Evolutionary conservation across 2,888 invertebrate genomes (phyloP).

Genomic region (Drosophila paracracens): DNA sequence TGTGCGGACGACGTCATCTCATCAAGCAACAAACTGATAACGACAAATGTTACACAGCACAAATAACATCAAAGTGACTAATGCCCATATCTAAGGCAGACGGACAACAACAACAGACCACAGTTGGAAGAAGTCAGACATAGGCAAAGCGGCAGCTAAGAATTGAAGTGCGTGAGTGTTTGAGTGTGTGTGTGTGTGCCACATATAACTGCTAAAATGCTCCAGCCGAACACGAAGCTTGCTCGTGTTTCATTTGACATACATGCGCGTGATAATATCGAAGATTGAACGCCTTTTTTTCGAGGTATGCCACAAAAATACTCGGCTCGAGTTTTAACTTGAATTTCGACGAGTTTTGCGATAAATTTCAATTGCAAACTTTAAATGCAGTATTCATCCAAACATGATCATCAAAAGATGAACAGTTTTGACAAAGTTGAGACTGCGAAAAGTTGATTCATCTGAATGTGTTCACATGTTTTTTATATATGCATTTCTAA

Average conservation of each 20-base stretch:
- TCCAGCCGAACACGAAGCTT: neutral
- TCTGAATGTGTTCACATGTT: neutral
- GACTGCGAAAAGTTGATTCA: neutral
- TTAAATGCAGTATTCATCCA: neutral
- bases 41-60: slow-evolving; percentile 15
- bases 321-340: neutral
- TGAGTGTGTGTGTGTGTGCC: neutral
- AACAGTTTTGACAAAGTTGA: neutral
- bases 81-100: slow-evolving; percentile 34
- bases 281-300: neutral
- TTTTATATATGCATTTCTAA: too few species aligned
- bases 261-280: slow-evolving; percentile 1
- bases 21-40: slow-evolving; percentile 29
- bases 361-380: neutral
- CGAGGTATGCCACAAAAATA: neutral
- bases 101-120: neutral
- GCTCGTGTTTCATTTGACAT: neutral
- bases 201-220: neutral
- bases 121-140: neutral
- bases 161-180: neutral
- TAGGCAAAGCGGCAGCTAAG: neutral
- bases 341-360: neutral
- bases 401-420: neutral
- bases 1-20: slow-evolving; percentile 31
- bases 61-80: slow-evolving; percentile 27